Base-by-base conservation (phyloP, 2,113 vertebrate genomes). In the Entomyzon cyanotis region DNA sequence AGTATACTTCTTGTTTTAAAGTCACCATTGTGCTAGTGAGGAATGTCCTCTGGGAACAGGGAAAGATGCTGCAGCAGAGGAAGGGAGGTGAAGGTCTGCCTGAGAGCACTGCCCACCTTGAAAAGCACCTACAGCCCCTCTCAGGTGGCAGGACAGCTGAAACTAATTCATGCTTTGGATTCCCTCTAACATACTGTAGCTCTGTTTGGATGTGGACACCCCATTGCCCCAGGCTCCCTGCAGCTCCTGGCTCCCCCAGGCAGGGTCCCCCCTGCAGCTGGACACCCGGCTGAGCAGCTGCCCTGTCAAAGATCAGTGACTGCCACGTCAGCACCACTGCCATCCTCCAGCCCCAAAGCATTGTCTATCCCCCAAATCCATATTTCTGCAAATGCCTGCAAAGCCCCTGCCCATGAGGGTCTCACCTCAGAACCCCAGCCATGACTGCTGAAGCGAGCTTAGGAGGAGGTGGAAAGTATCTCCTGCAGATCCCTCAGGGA, bases 401-500 rank as follows among this genome's bases (percentile, higher is more conserved):
- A 41, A 67, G 49, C n/a, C 53, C 3, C 1, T 74, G 68, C 16
- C 63, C 52, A 14, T 0, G 1, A 70, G 46, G 20, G 30, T 92
- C 67, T 53, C 63, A 12, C n/a, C 0, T 1, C 63, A 42, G 37
- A 63, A 33, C 14, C 22, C n/a, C 6, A 3, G 16, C 35, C 2
- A 0, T 12, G 49, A 14, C 42, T 52, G 58, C 69, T 79, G 64
- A 74, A 60, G 64, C 0, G 0, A 64, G 19, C 3, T 89, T 30
- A 44, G 69, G 84, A 93, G 68, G 52, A 83, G 64, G 56, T 92
- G 88, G 88, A 89, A 96, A 92, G 11, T 39, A 74, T 71, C 92
- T 81, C 58, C 65, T 3, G 47, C 80, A 78, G 47, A 55, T 83
- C 92, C 84, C 90, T 89, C 6, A 0, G 88, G 85, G 93, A 97